These are phyloP conservation scores for Dynastes hyllus DNA, from an alignment of 2,888 invertebrate genomes.

Conservation along the genomic window DNA sequence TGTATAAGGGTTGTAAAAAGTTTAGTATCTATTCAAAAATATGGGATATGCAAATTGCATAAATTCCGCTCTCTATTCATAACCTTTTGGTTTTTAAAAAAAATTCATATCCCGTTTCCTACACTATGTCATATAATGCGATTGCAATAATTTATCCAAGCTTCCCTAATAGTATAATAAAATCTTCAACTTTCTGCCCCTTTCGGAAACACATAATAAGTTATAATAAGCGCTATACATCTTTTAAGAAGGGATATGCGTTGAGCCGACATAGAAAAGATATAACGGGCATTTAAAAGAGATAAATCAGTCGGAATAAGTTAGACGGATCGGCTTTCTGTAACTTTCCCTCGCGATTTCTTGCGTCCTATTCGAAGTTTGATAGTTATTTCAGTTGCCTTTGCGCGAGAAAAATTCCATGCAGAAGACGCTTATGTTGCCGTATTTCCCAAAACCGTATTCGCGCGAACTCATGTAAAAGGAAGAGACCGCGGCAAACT, in stretches of 20 bases:
- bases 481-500: constrained; percentile 39
- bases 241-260: not conserved
- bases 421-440: constrained; percentile 37
- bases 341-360: constrained; percentile 47
- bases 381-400: constrained; percentile 50
- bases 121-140: too few relatives aligned
- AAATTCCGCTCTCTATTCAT: too few relatives aligned
- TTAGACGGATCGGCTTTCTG: constrained; percentile 56
- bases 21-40: too few relatives aligned
- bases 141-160: too few relatives aligned
- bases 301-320: constrained; percentile 57
- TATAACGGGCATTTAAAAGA: constrained; percentile 49
- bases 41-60: too few relatives aligned
- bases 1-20: too few relatives aligned
- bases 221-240: constrained; percentile 23
- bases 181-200: not conserved
- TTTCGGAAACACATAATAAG: constrained; percentile 9
- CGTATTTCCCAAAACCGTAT: constrained; percentile 30
- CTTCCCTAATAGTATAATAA: too few relatives aligned
- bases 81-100: too few relatives aligned
- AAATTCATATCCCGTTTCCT: too few relatives aligned
- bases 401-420: constrained; percentile 47
- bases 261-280: constrained; percentile 37
- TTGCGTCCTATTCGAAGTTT: constrained; percentile 49
- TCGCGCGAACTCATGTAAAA: constrained; percentile 30